These are phyloP conservation scores for Chloropsis hardwickii DNA, from an alignment of 2,113 vertebrate species.

Conservation along the genomic window DNA sequence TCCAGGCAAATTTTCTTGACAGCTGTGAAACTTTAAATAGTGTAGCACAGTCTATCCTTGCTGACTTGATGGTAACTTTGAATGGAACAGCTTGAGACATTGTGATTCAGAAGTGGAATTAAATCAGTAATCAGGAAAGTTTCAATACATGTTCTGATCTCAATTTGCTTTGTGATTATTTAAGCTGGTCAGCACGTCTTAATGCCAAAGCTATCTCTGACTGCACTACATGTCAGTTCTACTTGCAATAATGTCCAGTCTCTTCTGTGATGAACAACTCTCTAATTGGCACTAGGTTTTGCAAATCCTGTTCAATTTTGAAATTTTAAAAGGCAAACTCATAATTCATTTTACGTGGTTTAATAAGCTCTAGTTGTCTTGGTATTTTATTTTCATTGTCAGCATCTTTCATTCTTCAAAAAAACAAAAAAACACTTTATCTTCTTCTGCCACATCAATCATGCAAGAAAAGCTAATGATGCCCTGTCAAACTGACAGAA, in stretches of 20 bases:
- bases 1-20: conserved; percentile 38
- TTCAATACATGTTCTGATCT: not conserved
- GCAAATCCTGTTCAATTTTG: not conserved
- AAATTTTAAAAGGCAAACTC: not conserved
- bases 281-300: not conserved
- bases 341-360: not conserved
- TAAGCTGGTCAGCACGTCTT: not conserved
- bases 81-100: not conserved
- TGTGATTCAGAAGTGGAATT: not conserved
- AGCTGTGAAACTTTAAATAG: conserved; percentile 2
- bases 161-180: conserved; percentile 9
- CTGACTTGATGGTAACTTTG: not conserved
- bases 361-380: not conserved
- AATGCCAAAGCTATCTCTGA: not conserved
- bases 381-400: not conserved
- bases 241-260: not conserved
- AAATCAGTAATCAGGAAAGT: not conserved
- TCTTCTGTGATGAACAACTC: not conserved
- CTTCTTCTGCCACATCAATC: not conserved
- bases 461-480: not conserved
- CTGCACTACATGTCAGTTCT: not conserved
- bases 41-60: not conserved
- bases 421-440: not conserved
- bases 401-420: not conserved
- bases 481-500: not conserved